Evolutionary conservation across 2,797 vertebrate genomes (phyloP), one percentile per base, ranked within the genome.

Genomic region (Clarias laeviceps): DNA sequence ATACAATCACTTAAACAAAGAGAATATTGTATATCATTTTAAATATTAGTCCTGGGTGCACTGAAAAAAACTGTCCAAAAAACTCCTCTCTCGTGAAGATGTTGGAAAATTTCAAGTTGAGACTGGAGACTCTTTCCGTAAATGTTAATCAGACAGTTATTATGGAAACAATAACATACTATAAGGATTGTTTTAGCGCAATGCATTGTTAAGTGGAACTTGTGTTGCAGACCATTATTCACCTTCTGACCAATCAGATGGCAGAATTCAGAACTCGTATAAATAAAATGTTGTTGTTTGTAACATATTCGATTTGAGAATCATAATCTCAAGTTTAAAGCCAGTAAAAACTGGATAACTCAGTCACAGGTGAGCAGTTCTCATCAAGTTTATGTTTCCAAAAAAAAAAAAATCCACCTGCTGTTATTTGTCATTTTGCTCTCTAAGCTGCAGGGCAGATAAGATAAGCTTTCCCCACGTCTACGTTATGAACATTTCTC

Each of bases 311-410:
- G 27, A 22, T 37, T 12, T 4, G 37, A 45, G 37, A 50, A 6
- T 73, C 24, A 17, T 27, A 15, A 74, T 29, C 72, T 17, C 5
- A 32, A 4, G 29, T 22, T 1, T 29, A 11, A 11, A 57, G 27
- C 15, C 72, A 56, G 17, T 11, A 29, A 32, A n/a, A 32, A 12
- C 34, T 2, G 5, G 18, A 22, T 61, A 56, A 29, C 45, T 78
- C 50, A 45, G 45, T 32, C 70, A 79, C 90, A 90, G 89, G 84
- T 90, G 90, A 85, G 68, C 18, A 11, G 20, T 90, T 91, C 91
- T 86, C 90, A 90, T 78, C 32, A 45, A 50, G 24, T 24, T 76
- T 56, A n/a, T 70, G 66, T 7, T 20, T 12, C 68, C 34, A 18
- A 34, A 66, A 32, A 66, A 32, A 32, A 32, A 2, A 9, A 11